Evolutionary conservation across 2,888 invertebrate genomes (phyloP), one percentile per base, ranked within the genome.

Genomic region (Mechanitis mazaeus): DNA sequence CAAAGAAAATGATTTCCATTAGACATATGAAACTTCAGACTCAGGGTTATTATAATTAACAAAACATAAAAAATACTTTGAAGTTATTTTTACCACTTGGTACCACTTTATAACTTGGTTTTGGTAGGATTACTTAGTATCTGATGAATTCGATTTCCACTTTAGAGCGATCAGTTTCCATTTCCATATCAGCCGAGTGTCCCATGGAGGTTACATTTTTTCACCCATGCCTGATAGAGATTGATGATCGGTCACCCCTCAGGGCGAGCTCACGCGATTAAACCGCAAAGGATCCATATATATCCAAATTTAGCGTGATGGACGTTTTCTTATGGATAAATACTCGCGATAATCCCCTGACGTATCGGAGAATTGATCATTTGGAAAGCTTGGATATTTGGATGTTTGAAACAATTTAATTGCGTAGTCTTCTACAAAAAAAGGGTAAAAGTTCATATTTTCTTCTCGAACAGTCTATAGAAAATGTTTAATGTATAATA

Each of bases 281-380:
- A 76, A 75, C 76, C 74, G 79, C 80, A 75, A 76, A 81, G 85
- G 82, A 81, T 81, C 83, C 87, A 84, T 85, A 88, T 88, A 87
- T 86, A 90, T 88, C 86, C 89, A 89, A 89, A 90, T 89, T 89
- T 88, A 82, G 71, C 74, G 71, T 87, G 87, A 90, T 85, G 83
- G 88, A 88, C 87, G 85, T 85, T 85, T 63, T 84, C 87, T 87
- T 87, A 83, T 77, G 77, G 63, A 62, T 64, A 66, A 61, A 66
- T 58, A 62, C 55, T 61, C 61, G 67, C 46, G 65, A 60, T 69
- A 68, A 71, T 71, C 67, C 63, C 60, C 53, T 38, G 63, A 64
- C 63, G 46, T 12, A 12, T 57, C 54, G 50, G 38, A 55, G 57
- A 56, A 67, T 65, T 58, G 61, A 59, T 59, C 55, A 55, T 61